phyloP scores from a whole-genome alignment of 2,113 vertebrate species.

The Chelonoidis abingdonii region DNA sequence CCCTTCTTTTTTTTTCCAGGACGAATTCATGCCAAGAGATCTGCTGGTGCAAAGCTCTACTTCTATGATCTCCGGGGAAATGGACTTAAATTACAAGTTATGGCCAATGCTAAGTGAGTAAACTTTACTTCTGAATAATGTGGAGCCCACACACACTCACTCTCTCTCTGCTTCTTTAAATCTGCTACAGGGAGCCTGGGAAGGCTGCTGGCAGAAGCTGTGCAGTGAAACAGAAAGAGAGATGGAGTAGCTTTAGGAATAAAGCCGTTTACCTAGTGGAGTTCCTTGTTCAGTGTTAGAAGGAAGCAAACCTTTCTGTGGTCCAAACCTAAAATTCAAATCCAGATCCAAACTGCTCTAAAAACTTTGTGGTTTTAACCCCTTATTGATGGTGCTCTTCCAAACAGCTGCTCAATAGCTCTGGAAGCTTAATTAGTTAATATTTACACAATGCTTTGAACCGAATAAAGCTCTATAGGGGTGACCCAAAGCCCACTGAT shows the following conservation, averaged over 20 bases:
- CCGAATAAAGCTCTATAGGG: background rate
- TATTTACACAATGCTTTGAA: accelerated
- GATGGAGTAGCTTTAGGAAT: background rate
- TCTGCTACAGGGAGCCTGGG: background rate
- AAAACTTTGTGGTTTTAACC: background rate
- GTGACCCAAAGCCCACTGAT: background rate
- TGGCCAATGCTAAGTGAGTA: slow-evolving; percentile 79
- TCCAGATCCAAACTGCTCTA: background rate
- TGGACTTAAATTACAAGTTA: slow-evolving; percentile 88
- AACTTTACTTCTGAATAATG: background rate
- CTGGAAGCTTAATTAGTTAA: background rate
- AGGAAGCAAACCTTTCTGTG: background rate
- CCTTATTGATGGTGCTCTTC: accelerated
- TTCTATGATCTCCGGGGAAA: slow-evolving; percentile 86
- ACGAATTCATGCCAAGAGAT: slow-evolving; percentile 80
- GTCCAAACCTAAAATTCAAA: background rate
- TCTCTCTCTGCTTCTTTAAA: background rate
- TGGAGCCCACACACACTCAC: background rate
- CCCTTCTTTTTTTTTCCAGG: background rate
- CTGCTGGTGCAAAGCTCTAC: slow-evolving; percentile 82
- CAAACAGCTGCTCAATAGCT: background rate
- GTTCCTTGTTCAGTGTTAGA: background rate
- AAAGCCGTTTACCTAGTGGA: background rate
- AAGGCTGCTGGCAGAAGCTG: background rate
- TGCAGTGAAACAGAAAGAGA: background rate